A percentile compares a stretch with the other conserved stretches of the same genome.
phyloP scores from a whole-genome alignment of 2,113 vertebrate species.

The Pseudopodoces humilis region DNA sequence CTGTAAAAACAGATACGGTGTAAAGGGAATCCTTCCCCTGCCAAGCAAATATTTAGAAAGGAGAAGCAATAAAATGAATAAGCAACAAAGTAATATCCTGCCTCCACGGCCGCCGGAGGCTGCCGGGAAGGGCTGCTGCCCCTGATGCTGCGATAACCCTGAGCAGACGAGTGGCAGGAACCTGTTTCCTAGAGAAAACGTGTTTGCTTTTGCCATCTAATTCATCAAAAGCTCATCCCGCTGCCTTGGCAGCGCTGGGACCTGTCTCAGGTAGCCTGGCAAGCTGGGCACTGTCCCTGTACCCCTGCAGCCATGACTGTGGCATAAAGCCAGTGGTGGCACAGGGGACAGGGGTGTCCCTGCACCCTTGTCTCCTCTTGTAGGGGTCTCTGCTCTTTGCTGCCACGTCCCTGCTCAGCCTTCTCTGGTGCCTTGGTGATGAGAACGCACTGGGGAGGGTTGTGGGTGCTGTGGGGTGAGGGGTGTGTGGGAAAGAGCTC shows the following conservation, averaged over 20 bases:
- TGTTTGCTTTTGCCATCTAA: constrained; percentile 33
- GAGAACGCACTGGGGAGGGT: neutral
- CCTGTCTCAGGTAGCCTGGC: constrained; percentile 1
- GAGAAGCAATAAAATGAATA: constrained; percentile 69
- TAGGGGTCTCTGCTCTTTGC: neutral
- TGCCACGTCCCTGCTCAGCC: neutral
- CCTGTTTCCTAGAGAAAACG: constrained; percentile 25
- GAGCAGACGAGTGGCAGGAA: neutral
- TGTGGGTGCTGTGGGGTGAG: neutral
- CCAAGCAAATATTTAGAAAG: constrained; percentile 71
- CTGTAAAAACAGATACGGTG: constrained; percentile 60
- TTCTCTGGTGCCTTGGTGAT: fast-evolving
- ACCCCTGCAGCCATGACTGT: neutral
- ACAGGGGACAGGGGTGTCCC: neutral
- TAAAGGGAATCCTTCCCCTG: constrained; percentile 61
- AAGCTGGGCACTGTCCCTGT: neutral
- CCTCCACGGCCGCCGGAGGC: neutral
- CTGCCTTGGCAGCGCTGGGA: neutral
- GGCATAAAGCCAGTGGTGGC: neutral
- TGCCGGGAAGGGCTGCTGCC: constrained; percentile 27
- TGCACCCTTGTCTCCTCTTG: neutral
- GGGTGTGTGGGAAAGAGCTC: neutral
- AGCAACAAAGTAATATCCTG: constrained; percentile 66
- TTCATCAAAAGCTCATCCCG: neutral
- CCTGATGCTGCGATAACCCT: neutral